Evolutionary conservation across 92 coral and sea anemone species (phyloP).

Genomic region (Galaxea fascicularis): DNA sequence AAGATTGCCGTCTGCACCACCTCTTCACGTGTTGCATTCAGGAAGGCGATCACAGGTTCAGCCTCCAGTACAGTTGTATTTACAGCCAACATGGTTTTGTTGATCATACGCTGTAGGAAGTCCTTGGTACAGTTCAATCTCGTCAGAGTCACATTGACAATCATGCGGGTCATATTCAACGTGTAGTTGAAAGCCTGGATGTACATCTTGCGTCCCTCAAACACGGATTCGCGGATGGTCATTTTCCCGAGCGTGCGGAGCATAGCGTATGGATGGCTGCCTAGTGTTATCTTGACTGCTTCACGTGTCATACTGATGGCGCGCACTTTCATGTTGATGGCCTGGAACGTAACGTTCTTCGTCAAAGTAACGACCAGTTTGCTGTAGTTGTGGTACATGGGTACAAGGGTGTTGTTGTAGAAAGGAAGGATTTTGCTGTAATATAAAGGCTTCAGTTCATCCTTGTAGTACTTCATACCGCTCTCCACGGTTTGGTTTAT

Average conservation of each 20-base stretch:
- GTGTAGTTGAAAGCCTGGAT: constrained; percentile 73
- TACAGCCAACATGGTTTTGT: constrained; percentile 46
- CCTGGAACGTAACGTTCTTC: constrained; percentile 59
- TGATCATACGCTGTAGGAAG: constrained; percentile 50
- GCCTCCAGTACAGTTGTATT: constrained; percentile 47
- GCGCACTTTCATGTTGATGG: constrained; percentile 53
- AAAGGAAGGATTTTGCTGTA: constrained; percentile 72
- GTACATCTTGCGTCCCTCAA: constrained; percentile 51
- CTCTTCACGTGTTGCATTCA: constrained; percentile 80
- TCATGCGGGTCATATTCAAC: constrained; percentile 55
- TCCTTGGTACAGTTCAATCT: constrained; percentile 58
- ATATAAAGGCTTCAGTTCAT: constrained; percentile 74
- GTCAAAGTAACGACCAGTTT: constrained; percentile 41
- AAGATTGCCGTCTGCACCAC: constrained; percentile 78
- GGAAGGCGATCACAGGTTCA: constrained; percentile 61
- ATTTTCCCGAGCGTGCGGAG: constrained; percentile 75
- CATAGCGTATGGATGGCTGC: constrained; percentile 66
- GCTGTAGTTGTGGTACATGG: constrained; percentile 74
- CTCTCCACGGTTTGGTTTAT: constrained; percentile 78
- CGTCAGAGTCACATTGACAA: constrained; percentile 62
- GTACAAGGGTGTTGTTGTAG: constrained; percentile 74
- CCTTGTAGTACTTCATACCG: constrained; percentile 69
- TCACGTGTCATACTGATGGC: constrained; percentile 46
- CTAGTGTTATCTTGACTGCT: constrained; percentile 53
- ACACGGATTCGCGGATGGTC: constrained; percentile 79